Evolutionary conservation across 2,888 invertebrate genomes (phyloP).

Genomic region (Thelaira solivaga): DNA sequence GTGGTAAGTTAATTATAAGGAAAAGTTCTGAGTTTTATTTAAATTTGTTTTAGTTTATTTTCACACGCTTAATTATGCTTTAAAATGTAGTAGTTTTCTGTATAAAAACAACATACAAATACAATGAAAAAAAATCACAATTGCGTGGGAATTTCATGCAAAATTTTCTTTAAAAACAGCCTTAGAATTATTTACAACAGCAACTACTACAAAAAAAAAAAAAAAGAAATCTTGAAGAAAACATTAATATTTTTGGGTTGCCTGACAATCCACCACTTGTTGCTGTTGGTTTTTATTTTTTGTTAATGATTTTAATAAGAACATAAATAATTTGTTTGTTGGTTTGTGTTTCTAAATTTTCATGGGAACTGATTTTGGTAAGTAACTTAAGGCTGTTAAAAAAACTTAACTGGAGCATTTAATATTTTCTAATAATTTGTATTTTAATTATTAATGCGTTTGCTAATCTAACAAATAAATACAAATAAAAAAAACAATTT

Average conservation of each 20-base stretch:
- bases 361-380: conserved; percentile 49
- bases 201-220: too few species aligned
- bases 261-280: conserved; percentile 10
- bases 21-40: conserved; percentile 34
- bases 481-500: background rate
- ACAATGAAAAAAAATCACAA: conserved; percentile 68
- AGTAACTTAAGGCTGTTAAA: conserved; percentile 21
- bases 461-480: too few species aligned
- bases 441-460: conserved; percentile 15
- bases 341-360: conserved; percentile 46
- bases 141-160: conserved; percentile 72
- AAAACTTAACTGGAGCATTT: conserved; percentile 41
- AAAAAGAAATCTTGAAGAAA: conserved; percentile 40
- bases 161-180: conserved; percentile 40
- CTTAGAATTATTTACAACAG: conserved; percentile 23
- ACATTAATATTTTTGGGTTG: background rate
- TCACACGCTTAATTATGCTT: conserved; percentile 71
- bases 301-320: conserved; percentile 29
- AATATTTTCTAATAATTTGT: conserved; percentile 37
- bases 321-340: conserved; percentile 50
- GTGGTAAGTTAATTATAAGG: conserved; percentile 48
- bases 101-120: background rate
- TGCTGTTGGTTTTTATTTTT: background rate
- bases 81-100: conserved; percentile 35
- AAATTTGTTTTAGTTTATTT: conserved; percentile 47